Evolutionary conservation across 1,140 invertebrate species (phyloP), one percentile per base, ranked within the genome.

Genomic region (Cydia fagiglandana): DNA sequence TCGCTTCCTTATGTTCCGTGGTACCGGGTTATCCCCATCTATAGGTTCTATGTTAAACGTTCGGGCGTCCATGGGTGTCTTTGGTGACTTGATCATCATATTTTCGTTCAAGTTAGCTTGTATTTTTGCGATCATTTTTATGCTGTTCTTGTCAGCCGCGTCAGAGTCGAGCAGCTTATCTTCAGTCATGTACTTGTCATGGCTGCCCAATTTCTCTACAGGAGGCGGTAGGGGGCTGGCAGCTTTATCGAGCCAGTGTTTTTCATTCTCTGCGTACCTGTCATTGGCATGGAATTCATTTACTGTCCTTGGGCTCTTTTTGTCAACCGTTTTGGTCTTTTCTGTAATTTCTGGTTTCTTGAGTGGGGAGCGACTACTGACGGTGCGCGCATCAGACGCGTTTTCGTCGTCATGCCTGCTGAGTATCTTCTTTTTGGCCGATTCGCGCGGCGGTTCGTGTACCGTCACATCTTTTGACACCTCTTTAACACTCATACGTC

Each of bases 41-140:
- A 91, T 87, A 4, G 84, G 64, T 61, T 91, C 89, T 74, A 90
- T 81, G 34, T 76, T 81, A 47, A 85, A 81, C 38, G 88, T 89
- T 81, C 91, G 87, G 41, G 88, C 92, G 84, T 90, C 89, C 88
- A 91, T 88, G 38, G 89, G 93, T 17, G 85, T 91, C 77, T 89
- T 91, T 15, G 90, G 91, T 34, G 90, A 91, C 76, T 94, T 93
- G 30, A 91, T 93, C 90, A 91, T 91, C 6, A 90, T 92, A 74
- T 93, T 93, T 84, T 93, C 90, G 81, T 91, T 93, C 4, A 92
- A 77, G 75, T 88, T 93, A 34, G 91, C 90, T 84, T 93, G 91
- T 73, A 93, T 93, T 79, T 93, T 93, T 24, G 90, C 90, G 61
- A 93, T 93, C 89, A 91, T 93, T 81, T 88, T 91, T 6, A 90